These are phyloP conservation scores for Pardosa pseudoannulata DNA, from an alignment of 2,888 invertebrate species.

Conservation along the genomic window DNA sequence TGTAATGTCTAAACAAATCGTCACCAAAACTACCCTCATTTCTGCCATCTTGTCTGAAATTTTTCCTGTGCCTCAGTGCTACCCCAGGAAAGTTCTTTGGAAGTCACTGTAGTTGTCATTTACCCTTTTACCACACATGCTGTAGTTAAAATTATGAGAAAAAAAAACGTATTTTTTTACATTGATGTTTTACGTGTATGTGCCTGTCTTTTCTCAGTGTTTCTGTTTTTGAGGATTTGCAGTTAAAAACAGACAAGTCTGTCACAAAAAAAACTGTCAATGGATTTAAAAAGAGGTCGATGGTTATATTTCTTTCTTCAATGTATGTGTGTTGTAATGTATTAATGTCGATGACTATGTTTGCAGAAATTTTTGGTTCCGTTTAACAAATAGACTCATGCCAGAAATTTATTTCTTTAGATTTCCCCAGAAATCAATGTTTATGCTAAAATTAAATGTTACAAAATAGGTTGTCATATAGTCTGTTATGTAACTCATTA, in stretches of 20 bases:
- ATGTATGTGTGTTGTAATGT: background rate
- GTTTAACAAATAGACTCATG: too few relatives aligned
- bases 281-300: too few relatives aligned
- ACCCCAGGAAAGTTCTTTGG: background rate
- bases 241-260: background rate
- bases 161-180: conserved; percentile 8
- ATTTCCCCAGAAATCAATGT: too few relatives aligned
- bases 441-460: too few relatives aligned
- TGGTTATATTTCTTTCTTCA: background rate
- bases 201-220: background rate
- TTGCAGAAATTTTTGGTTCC: background rate
- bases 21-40: background rate
- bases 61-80: background rate
- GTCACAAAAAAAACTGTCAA: too few relatives aligned
- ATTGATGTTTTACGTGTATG: background rate
- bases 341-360: background rate
- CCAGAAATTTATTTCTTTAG: too few relatives aligned
- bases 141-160: background rate
- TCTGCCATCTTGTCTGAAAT: background rate
- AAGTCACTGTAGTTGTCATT: background rate
- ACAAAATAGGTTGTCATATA: too few relatives aligned
- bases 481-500: too few relatives aligned
- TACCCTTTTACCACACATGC: background rate
- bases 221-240: background rate
- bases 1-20: background rate